Evolutionary conservation across 2,113 vertebrate genomes (phyloP), one percentile per base, ranked within the genome.

Genomic region (Eolophus roseicapilla): DNA sequence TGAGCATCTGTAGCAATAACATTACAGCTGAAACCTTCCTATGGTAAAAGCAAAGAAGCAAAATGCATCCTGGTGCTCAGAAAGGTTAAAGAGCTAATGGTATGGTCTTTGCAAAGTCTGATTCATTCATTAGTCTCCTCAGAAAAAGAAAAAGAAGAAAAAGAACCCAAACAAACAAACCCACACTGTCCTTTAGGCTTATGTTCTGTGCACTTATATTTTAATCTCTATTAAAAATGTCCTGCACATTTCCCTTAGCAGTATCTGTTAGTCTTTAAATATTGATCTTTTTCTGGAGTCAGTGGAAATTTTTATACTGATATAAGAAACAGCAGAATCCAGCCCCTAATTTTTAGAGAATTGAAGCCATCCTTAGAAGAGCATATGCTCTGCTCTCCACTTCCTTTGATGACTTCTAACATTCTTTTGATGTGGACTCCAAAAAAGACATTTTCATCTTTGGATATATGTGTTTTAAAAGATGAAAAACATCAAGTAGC

Each of bases 381-480:
- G 37, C 33, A 37, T 89, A 90, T 81, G 59, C 81, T 93, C 76
- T 90, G 49, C 91, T 96, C 96, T 93, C 64, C 70, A 82, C 65
- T 97, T 97, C 96, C 97, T 98, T 98, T 97, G 94, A 98, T 98
- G 97, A 97, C 94, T 98, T 98, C 97, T 98, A 98, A 98, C 98
- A 98, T 95, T 80, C 96, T 96, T 99, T 98, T 98, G 98, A 98
- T 98, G 97, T 98, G 82, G 96, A 97, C 94, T 97, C 91, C 90
- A 91, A 97, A 97, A 96, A 96, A 95, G 95, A 92, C 82, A 96
- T 97, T 98, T 98, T 97, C 64, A 92, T 98, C 97, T 93, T 98
- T 95, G 97, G 96, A 97, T 98, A 98, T 98, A 96, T 97, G 96
- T 98, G 59, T 95, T 97, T 97, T 97, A 95, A 98, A 98, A 98